phyloP scores from a whole-genome alignment of 2,113 vertebrate genomes.

The Pogona vitticeps region DNA sequence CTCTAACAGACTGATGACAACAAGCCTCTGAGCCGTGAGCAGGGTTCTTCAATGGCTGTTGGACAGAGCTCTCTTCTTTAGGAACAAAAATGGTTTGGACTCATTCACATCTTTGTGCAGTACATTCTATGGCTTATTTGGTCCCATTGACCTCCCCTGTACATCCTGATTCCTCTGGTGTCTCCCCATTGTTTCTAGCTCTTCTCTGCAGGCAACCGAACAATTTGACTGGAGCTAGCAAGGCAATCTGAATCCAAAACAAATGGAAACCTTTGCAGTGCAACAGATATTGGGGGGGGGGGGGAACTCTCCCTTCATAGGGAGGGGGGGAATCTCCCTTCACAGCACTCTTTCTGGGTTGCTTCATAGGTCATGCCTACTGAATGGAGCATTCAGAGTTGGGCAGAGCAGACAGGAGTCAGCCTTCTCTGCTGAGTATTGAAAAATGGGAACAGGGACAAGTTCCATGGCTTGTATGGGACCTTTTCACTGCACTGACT shows the following conservation, averaged over 20 bases:
- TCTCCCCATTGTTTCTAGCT: neutral
- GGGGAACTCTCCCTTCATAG: neutral
- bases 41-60: neutral
- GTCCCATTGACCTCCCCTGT: neutral
- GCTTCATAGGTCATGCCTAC: neutral
- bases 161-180: neutral
- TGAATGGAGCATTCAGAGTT: neutral
- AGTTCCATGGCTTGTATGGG: neutral
- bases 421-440: neutral
- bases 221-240: neutral
- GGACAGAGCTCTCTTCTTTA: neutral
- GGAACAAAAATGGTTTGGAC: neutral
- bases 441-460: neutral
- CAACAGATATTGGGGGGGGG: neutral
- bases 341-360: neutral
- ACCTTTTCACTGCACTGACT: neutral
- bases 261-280: neutral
- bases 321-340: neutral
- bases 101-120: slow-evolving; percentile 23
- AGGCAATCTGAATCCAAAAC: neutral
- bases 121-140: slow-evolving; percentile 29
- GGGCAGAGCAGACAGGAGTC: neutral
- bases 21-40: neutral
- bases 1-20: neutral
- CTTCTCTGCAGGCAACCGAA: neutral